Percentiles rank a stretch among this genome's conserved stretches.
Evolutionary conservation across 2,797 vertebrate species (phyloP).

Genomic region (Schizothorax lantsangensis): DNA sequence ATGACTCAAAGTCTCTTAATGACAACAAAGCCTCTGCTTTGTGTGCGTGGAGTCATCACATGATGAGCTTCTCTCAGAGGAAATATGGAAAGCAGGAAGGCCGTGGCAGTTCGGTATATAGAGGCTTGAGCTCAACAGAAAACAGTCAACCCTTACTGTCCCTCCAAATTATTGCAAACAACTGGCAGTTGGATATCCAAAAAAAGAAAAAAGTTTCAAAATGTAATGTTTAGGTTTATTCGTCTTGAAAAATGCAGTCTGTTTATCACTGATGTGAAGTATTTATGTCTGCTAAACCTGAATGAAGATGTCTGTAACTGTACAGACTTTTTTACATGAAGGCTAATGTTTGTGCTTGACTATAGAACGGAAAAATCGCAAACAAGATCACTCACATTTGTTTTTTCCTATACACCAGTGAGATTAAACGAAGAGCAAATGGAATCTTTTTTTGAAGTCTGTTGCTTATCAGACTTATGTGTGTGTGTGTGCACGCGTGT

Average conservation of each 20-base stretch:
- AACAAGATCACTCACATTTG: not conserved
- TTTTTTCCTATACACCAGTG: not conserved
- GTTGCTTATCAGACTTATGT: not conserved
- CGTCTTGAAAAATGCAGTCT: not conserved
- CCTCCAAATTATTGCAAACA: not conserved
- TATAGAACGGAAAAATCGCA: not conserved
- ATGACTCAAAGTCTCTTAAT: conserved; percentile 11
- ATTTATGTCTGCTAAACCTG: not conserved
- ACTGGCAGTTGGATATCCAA: not conserved
- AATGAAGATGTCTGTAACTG: not conserved
- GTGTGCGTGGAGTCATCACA: conserved; percentile 38
- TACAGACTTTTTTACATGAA: not conserved
- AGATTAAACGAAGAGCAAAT: not conserved
- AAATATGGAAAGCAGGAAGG: conserved; percentile 48
- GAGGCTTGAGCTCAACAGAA: not conserved
- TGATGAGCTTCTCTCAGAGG: conserved; percentile 37
- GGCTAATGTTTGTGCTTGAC: not conserved
- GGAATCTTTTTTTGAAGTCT: not conserved
- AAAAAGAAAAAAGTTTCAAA: not conserved
- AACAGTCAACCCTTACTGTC: not conserved
- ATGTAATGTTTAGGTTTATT: not conserved
- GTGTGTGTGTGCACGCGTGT: not conserved
- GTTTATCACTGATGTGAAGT: not conserved
- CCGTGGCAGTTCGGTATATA: conserved; percentile 7
- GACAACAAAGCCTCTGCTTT: conserved; percentile 21